Evolutionary conservation across 2,113 vertebrate genomes (phyloP), one percentile per base, ranked within the genome.

Genomic region (Desmodus rotundus): DNA sequence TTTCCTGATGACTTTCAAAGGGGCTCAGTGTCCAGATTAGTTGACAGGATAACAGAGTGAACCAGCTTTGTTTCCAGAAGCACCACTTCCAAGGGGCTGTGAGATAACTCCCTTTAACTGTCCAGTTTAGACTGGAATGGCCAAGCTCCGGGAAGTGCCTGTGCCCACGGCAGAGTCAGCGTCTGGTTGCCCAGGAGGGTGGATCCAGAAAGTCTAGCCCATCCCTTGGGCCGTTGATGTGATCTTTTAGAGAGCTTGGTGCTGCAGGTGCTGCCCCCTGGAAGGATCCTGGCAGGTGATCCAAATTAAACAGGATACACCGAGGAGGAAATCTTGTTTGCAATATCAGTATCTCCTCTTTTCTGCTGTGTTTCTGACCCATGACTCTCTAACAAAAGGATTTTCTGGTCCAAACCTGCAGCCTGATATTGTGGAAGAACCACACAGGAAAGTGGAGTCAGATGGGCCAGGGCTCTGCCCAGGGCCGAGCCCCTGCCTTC

Each of bases 71-170:
- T 83, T 94, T 26, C 54, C 78, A 33, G 22, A 87, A 72, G 52
- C 5, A 38, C 9, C 10, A 0, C 1, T 43, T 76, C 61, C 89
- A 72, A 77, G 54, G 38, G 0, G 0, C n/a, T 67, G 33, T 31
- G 81, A 67, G 83, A 52, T 92, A 36, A 95, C 45, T n/a, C 41
- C 33, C 31, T 73, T 77, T 88, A 38, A 73, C 86, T 19, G n/a
- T 58, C 72, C 31, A 7, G 15, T 70, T 67, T 31, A 82, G 58
- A 19, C n/a, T 6, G 22, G 10, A 83, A 36, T n/a, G 65, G 31
- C 22, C 9, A 3, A 22, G 17, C 43, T 52, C 67, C 0, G 0
- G 38, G 13, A 36, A n/a, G 15, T 28, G 15, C 38, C 22, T 24
- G 43, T 0, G 0, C 13, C 50, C 38, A n/a, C 0, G 0, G 74